phyloP scores from a whole-genome alignment of 2,113 vertebrate genomes.

The Pedetes capensis region DNA sequence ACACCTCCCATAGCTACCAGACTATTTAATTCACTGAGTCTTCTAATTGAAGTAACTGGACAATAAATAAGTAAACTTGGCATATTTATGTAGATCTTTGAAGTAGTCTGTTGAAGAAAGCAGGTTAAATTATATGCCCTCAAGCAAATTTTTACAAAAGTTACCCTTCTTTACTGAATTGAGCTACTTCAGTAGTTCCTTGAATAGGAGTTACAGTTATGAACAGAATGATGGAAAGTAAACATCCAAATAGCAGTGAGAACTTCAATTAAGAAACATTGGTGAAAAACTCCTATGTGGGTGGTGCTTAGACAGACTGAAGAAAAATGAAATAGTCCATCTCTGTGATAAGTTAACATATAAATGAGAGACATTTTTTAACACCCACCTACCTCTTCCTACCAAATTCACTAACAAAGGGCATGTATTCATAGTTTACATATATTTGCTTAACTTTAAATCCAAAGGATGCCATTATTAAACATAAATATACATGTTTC shows the following conservation, averaged over 20 bases:
- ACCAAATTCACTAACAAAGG: not conserved
- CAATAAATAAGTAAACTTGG: slow-evolving; percentile 22
- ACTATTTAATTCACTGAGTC: not conserved
- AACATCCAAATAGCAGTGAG: not conserved
- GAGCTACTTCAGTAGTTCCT: not conserved
- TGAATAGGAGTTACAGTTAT: not conserved
- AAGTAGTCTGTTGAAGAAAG: slow-evolving; percentile 26
- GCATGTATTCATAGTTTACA: not conserved
- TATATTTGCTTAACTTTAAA: not conserved
- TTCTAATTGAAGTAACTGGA: slow-evolving; percentile 8
- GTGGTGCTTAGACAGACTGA: not conserved
- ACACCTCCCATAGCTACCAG: not conserved
- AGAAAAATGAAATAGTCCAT: not conserved
- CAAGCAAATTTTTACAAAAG: slow-evolving; percentile 27
- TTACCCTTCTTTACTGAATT: not conserved
- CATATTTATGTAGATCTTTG: slow-evolving; percentile 34
- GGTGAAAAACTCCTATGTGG: not conserved
- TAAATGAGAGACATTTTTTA: not conserved
- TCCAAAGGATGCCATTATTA: not conserved
- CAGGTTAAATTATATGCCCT: slow-evolving; percentile 25
- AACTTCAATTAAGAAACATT: not conserved
- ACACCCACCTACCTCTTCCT: not conserved
- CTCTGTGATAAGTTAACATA: not conserved
- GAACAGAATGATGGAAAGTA: not conserved
- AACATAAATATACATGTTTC: not conserved